Base-by-base conservation (phyloP, 2,113 vertebrate species). In the Perca flavescens region DNA sequence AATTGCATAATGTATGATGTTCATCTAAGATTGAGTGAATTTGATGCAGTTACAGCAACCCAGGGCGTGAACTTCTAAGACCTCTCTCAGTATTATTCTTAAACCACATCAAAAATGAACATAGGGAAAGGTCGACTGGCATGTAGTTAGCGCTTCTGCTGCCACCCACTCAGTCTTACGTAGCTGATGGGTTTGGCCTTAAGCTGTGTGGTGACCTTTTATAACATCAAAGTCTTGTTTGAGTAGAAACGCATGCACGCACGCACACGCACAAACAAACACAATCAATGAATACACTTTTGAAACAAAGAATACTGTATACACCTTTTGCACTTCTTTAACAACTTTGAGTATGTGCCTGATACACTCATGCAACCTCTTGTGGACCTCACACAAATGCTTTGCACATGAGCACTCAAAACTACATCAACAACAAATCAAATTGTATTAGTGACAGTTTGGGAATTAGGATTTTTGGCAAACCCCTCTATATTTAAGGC, bases 151-250 rank as follows among this genome's bases (percentile, higher is more conserved):
- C 46, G 68, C 60, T 13, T 67, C n/a, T 77, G 34, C 53, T 62
- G 52, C 71, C 70, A 14, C 85, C 80, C 78, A 77, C 83, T 70
- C 84, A 43, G n/a, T 64, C 31, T 40, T 22, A 19, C 4, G 15
- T 22, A 52, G 52, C 58, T 50, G 34, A 50, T 66, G 50, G 43
- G 46, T 61, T 74, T 79, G 36, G 83, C 80, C 77, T 64, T 21
- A 13, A 73, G 36, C 67, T 17, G 49, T 25, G 64, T 49, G 2
- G 47, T 77, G 77, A 69, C 70, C 82, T 75, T 67, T 87, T 16
- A 60, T 56, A 22, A 73, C 25, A 63, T 65, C n/a, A 54, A 40
- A n/a, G 14, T 52, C 47, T 25, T 67, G n/a, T 79, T 31, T 40
- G 22, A 61, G 31, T 25, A 31, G 28, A 71, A 73, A 47, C 65